phyloP scores from a whole-genome alignment of 2,888 invertebrate species.

The Mimas tiliae region DNA sequence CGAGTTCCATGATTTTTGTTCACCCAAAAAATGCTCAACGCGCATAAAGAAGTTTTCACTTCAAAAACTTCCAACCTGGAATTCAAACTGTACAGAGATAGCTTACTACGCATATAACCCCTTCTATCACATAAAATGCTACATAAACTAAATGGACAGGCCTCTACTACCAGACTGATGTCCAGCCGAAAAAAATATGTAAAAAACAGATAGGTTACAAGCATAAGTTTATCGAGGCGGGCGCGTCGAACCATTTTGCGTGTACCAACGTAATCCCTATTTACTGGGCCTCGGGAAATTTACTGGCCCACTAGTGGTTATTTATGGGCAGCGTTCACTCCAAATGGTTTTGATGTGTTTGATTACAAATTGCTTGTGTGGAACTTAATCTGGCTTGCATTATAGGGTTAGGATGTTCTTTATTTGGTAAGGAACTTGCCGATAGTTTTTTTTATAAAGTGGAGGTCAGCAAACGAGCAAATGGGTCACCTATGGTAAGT shows the following conservation, averaged over 20 bases:
- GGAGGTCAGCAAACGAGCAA: no score
- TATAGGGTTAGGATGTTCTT: neutral
- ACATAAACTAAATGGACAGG: conserved; percentile 7
- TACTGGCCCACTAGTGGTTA: conserved; percentile 36
- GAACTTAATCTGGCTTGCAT: conserved; percentile 8
- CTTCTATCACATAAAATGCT: neutral
- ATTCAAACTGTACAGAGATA: neutral
- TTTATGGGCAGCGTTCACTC: conserved; percentile 32
- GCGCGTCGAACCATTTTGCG: conserved; percentile 26
- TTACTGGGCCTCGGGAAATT: conserved; percentile 38
- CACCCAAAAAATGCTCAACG: no score
- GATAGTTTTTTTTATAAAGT: neutral
- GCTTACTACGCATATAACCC: neutral
- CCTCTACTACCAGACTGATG: conserved; percentile 4
- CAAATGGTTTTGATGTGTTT: conserved; percentile 30
- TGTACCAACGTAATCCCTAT: conserved; percentile 40
- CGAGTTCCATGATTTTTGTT: no score
- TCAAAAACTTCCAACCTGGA: no score
- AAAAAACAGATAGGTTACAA: conserved; percentile 19
- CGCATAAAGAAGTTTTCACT: no score
- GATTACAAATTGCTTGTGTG: conserved; percentile 26
- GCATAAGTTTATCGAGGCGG: conserved; percentile 19
- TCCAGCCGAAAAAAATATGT: conserved; percentile 20
- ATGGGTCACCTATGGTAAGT: no score
- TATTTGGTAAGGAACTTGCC: neutral